Base-by-base conservation (phyloP, 1,140 invertebrate genomes). In the Matsumurasca onukii region DNA sequence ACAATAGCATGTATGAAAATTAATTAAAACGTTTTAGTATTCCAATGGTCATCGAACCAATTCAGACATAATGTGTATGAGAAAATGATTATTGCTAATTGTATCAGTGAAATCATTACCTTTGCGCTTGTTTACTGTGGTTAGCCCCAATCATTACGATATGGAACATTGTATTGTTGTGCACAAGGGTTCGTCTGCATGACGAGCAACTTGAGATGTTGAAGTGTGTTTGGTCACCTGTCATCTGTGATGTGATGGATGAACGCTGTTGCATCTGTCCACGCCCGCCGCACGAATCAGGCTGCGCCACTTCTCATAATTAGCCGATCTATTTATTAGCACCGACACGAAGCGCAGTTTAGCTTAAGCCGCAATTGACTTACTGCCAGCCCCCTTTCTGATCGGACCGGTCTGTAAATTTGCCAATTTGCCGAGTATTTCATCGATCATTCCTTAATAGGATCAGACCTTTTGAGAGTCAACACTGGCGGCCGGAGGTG, bases 391-490 rank as follows among this genome's bases (percentile, higher is more conserved):
- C 34, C 34, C 34, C 17, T n/a, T n/a, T n/a, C n/a, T n/a, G n/a
- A n/a, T n/a, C n/a, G 9, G 49, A 52, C 49, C 55, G 55, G 55
- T 29, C 25, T 27, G 25, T 59, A 59, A 59, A 59, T 24, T 59
- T 27, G 15, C 55, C 55, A 59, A 59, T 59, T 59, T 27, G n/a
- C n/a, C n/a, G 30, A 59, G 55, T 59, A 59, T 59, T 59, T 59
- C 55, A 59, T 59, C 55, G 55, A 59, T 59, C 55, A 59, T 59
- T 59, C 5, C 55, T 27, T 59, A 59, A 59, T 59, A 27, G 55
- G 55, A 59, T 59, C 55, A 27, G 25, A 59, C 55, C 22, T 39
- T 39, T 39, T 39, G 5, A n/a, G 34, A 39, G 17, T 39, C 34
- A 39, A 39, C 34, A 17, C 34, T 9, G 34, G 5, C 34, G 34